Evolutionary conservation across 37 sponge, comb jelly and placozoan genomes (phyloP).

Genomic region (Aplysina aerophoba): DNA sequence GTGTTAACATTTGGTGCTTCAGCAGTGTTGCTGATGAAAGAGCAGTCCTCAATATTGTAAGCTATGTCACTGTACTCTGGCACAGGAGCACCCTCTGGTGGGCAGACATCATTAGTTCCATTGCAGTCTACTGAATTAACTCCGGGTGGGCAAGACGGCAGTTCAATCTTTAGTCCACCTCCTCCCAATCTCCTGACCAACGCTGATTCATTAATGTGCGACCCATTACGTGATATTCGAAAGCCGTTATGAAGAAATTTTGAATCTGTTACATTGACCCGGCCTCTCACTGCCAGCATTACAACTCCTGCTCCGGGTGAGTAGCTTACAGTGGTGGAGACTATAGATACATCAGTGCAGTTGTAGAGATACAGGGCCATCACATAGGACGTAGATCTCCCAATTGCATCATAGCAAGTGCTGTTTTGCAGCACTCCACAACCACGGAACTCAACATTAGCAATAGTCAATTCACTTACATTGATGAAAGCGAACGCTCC

Average conservation of each 20-base stretch:
- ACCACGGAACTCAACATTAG: neutral
- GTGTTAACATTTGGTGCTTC: neutral
- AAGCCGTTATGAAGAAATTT: neutral
- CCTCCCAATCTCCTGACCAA: neutral
- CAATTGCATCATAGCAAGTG: neutral
- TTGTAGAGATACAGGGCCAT: neutral
- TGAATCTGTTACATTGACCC: neutral
- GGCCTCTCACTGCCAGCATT: conserved; percentile 15
- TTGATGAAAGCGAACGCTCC: neutral
- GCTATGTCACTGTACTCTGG: neutral
- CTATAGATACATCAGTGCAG: neutral
- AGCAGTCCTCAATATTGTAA: conserved; percentile 9
- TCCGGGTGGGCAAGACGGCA: conserved; percentile 14
- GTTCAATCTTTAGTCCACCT: conserved; percentile 13
- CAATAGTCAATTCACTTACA: neutral
- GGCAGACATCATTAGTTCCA: neutral
- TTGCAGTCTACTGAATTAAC: neutral
- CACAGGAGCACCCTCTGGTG: neutral
- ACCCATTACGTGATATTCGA: neutral
- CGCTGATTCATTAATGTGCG: neutral
- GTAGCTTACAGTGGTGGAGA: neutral
- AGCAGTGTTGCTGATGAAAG: conserved; percentile 13
- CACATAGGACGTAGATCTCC: neutral
- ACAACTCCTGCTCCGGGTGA: conserved; percentile 23
- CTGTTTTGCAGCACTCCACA: conserved; percentile 12